A percentile compares a stretch with the other conserved stretches of the same genome.
These are phyloP conservation scores for Phania funesta DNA, from an alignment of 2,888 invertebrate genomes.

Conservation along the genomic window DNA sequence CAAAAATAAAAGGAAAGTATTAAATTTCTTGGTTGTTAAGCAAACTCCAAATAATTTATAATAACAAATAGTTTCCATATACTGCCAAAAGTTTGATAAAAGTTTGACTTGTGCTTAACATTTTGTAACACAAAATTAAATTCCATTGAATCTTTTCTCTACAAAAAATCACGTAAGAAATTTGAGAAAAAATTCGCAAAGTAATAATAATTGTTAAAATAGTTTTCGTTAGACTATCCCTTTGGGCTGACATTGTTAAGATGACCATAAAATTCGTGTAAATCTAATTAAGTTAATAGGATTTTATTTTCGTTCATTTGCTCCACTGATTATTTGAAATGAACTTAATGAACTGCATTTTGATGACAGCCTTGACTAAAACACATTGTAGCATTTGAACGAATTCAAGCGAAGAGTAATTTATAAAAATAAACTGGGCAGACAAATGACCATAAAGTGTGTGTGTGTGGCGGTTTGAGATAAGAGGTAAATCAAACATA, in stretches of 20 bases:
- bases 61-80: background rate
- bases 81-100: too few species aligned
- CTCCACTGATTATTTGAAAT: conserved; percentile 20
- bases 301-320: conserved; percentile 52
- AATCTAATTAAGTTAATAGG: conserved; percentile 65
- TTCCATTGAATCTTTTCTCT: background rate
- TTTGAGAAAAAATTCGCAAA: background rate
- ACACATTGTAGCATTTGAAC: conserved; percentile 3
- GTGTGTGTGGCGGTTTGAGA: background rate
- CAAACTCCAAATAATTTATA: background rate
- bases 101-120: background rate
- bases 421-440: background rate
- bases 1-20: background rate
- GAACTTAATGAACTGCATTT: conserved; percentile 38
- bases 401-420: background rate
- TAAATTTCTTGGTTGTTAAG: background rate
- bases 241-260: background rate
- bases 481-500: background rate
- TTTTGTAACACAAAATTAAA: background rate
- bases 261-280: conserved; percentile 44
- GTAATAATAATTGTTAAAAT: background rate
- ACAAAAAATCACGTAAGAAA: background rate
- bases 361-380: conserved; percentile 34
- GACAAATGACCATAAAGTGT: background rate
- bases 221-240: background rate